These are phyloP conservation scores for Ormyrus rosae DNA, from an alignment of 2,888 invertebrate species.

Conservation along the genomic window DNA sequence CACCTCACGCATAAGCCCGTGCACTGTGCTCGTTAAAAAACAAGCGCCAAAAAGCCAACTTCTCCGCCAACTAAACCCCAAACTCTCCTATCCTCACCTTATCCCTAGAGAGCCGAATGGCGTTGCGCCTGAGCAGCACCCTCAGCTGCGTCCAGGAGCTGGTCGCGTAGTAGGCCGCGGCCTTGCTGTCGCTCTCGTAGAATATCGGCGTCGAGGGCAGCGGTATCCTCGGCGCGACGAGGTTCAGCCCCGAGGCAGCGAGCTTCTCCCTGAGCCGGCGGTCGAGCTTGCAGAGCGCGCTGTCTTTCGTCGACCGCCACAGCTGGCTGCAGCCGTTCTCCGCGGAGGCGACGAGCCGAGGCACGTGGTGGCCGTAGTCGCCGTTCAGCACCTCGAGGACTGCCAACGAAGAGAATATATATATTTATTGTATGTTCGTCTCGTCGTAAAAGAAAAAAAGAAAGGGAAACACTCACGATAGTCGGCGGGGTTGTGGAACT, in stretches of 20 bases:
- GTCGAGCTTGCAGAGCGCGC: not conserved
- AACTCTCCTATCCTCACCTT: constrained; percentile 72
- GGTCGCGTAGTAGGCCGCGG: constrained; percentile 77
- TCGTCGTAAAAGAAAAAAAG: not conserved
- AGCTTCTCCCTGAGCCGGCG: not conserved
- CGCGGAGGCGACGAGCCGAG: constrained; percentile 79
- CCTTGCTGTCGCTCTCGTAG: constrained; percentile 64
- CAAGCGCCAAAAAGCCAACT: no score
- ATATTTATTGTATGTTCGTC: no score
- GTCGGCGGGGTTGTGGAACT: constrained; percentile 94
- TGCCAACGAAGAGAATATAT: not conserved
- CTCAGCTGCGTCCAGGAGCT: constrained; percentile 79
- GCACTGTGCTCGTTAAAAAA: not conserved
- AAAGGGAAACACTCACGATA: constrained; percentile 81
- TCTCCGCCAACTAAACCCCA: no score
- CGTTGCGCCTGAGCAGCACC: constrained; percentile 81
- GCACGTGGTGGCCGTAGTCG: constrained; percentile 82
- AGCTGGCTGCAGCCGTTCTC: constrained; percentile 80
- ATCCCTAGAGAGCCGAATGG: constrained; percentile 82
- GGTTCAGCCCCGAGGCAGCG: not conserved
- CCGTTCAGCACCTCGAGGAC: constrained; percentile 86
- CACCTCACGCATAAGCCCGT: no score
- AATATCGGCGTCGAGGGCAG: constrained; percentile 60
- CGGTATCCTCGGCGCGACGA: constrained; percentile 24
- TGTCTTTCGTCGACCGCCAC: constrained; percentile 71